Base-by-base conservation (phyloP, 1,140 invertebrate species). In the Latrodectus geometricus region DNA sequence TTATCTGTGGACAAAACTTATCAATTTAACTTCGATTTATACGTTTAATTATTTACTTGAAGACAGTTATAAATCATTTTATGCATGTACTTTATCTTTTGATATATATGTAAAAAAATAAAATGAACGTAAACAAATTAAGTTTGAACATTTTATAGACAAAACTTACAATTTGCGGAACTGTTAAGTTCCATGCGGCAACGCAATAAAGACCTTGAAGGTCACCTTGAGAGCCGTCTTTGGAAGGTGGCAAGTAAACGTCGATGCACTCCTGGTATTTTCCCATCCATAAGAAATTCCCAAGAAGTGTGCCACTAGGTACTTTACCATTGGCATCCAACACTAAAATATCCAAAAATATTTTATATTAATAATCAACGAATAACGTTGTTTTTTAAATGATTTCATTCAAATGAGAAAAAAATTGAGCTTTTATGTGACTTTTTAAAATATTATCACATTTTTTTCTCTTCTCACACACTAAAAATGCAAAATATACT, bases 201-300 rank as follows among this genome's bases (percentile, higher is more conserved):
- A 78, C 76, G n/a, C 76, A 78, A 49, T 78, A 78, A 1, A 50
- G 7, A 5, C 61, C 76, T 9, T 78, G 20, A 21, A 78, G 20
- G 17, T 50, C 56, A 9, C 50, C 15, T 20, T 8, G 56, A 12
- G 61, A 68, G 9, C 21, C 61, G n/a, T 78, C 66, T 14, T 49
- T 48, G 12, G 8, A 23, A 5, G 56, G 4, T 8, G 68, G 48
- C 11, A 48, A 9, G 15, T 52, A 49, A 4, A 81, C 86, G 17
- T 87, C 77, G 21, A 87, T 15, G 17, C 86, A 87, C 20, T 87
- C 86, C 56, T 79, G 20, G 65, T 87, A 87, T 12, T 66, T 82
- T 50, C 86, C 86, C 50, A 87, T 52, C 69, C 78, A 87, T 17
- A 74, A 15, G 48, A 87, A 87, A 21, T 81, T 81, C 50, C 86